phyloP scores from a whole-genome alignment of 2,113 vertebrate species.

The Platysteira castanea region DNA sequence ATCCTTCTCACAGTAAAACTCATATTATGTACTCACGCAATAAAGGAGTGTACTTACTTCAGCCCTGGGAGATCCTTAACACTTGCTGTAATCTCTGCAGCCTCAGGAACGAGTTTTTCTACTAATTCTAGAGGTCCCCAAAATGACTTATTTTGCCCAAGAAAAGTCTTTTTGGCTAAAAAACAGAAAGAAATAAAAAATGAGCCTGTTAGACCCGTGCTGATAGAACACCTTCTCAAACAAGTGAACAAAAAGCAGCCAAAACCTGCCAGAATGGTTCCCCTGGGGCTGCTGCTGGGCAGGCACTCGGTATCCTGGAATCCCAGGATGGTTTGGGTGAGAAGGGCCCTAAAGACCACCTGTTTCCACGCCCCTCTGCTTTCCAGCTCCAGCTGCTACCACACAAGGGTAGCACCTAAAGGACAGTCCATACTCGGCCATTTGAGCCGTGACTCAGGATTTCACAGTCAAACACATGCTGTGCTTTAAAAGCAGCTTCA shows the following conservation, averaged over 20 bases:
- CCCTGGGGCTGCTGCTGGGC: background rate
- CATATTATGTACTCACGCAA: fast-evolving
- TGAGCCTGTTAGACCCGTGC: fast-evolving
- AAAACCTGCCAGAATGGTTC: background rate
- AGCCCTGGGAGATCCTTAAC: constrained; percentile 97
- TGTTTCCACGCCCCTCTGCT: fast-evolving
- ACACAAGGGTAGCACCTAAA: background rate
- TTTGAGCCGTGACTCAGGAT: background rate
- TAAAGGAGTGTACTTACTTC: constrained; percentile 78
- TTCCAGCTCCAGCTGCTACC: background rate
- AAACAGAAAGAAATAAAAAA: background rate
- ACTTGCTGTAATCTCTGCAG: constrained; percentile 95
- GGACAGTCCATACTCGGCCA: background rate
- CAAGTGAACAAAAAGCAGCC: background rate
- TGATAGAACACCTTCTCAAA: background rate
- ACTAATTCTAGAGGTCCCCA: constrained; percentile 98
- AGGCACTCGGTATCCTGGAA: background rate
- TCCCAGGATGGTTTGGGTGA: background rate
- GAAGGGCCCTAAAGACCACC: background rate
- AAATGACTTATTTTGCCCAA: constrained; percentile 98
- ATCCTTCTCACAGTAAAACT: background rate
- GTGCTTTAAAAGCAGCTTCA: background rate
- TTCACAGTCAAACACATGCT: fast-evolving
- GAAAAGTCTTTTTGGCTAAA: constrained; percentile 95
- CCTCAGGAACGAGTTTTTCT: constrained; percentile 95